Conservation (phyloP, 2,888 invertebrate species). For the Asteroscopus sphinx region DNA sequence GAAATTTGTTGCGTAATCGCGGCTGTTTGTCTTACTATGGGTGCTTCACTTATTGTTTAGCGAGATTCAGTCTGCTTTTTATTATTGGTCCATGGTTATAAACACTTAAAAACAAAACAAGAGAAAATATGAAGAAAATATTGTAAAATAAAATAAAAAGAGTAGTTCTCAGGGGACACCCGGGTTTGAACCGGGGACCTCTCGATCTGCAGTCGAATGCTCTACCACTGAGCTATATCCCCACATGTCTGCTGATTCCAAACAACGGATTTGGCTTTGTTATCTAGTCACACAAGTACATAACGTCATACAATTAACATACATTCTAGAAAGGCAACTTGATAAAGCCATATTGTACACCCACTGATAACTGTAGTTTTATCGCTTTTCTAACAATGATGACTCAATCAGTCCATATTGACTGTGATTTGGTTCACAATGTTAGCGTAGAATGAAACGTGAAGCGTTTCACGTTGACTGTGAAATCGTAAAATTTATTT, state of each 20-base stretch:
- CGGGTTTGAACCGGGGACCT: constrained; percentile 87
- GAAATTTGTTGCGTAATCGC: no score
- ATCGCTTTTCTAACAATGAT: constrained; percentile 38
- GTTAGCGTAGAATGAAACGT: neutral
- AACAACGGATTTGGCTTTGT: constrained; percentile 29
- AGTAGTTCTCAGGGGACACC: constrained; percentile 76
- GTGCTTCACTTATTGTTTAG: no score
- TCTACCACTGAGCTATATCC: constrained; percentile 87
- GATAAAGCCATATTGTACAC: constrained; percentile 48
- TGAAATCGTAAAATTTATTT: no score
- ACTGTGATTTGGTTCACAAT: constrained; percentile 27
- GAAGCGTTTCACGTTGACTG: no score
- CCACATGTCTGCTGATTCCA: constrained; percentile 33
- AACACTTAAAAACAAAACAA: neutral
- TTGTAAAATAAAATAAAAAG: constrained; percentile 21
- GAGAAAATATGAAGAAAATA: neutral
- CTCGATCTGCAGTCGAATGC: constrained; percentile 87
- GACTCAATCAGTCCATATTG: constrained; percentile 32
- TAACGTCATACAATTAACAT: constrained; percentile 42
- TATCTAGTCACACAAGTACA: constrained; percentile 18
- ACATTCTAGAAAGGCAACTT: constrained; percentile 25
- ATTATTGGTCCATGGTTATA: no score
- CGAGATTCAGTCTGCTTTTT: no score
- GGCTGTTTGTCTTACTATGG: no score
- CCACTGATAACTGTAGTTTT: constrained; percentile 49